Base-by-base conservation (phyloP, 1,140 invertebrate species). In the Penaeus chinensis region DNA sequence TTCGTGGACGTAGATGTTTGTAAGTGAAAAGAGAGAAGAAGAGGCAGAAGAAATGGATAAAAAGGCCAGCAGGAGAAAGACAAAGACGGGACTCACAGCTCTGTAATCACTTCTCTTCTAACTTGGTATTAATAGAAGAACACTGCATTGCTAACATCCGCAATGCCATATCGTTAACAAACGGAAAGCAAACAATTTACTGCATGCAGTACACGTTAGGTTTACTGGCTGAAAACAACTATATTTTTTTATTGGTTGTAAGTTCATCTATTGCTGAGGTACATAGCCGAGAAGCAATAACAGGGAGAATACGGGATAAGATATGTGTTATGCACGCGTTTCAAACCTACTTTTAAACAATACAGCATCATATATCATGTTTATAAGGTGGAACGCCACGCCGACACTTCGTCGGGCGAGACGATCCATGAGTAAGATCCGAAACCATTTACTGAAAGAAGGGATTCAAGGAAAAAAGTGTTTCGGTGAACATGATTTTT, bases 291-390 rank as follows among this genome's bases (percentile, higher is more conserved):
- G 74, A 85, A 85, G 83, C 83, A 61, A 62, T 63, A 60, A 78
- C 65, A 69, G 74, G 32, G 71, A 74, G 78, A 74, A 42, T n/a
- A 20, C 19, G 22, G 79, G 78, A 20, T 60, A 85, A 82, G 86
- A 77, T 82, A 81, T 87, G 80, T 82, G 60, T 87, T 82, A 61
- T 83, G 86, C 86, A 87, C 78, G 85, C 60, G 71, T 83, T 77
- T 87, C 63, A 82, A 54, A 87, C 71, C 86, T 87, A 87, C 80
- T 87, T 85, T 87, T 60, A 87, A 87, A 61, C 65, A 77, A 77
- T 87, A 77, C 42, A 86, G 69, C 63, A 80, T 80, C 54, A 80
- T 27, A 78, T 69, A 47, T 47, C 47, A 47, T 54, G 54, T 54
- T 54, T 54, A 54, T 11, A 54, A 54, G 54, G 54, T 11, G 54